These are phyloP conservation scores for Galeopsomyia nigrocyanea DNA, from an alignment of 2,888 invertebrate species.

Conservation along the genomic window DNA sequence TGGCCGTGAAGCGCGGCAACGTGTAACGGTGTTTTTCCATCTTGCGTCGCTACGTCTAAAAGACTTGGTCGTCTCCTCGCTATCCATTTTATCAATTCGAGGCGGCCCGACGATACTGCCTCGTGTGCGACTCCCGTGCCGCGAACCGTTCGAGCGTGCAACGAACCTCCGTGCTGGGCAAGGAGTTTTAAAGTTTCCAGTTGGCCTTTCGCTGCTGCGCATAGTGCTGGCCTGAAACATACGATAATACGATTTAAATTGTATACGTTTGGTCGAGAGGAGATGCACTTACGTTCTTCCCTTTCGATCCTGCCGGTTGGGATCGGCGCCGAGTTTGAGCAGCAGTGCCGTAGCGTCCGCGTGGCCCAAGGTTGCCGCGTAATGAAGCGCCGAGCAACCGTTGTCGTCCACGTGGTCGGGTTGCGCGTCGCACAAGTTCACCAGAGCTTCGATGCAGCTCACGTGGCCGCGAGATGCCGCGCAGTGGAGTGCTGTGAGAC, in stretches of 20 bases:
- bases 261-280: not conserved
- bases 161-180: constrained; percentile 82
- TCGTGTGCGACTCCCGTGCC: constrained; percentile 97
- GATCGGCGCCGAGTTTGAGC: constrained; percentile 90
- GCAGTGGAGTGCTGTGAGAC: constrained; percentile 95
- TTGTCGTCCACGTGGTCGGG: constrained; percentile 91
- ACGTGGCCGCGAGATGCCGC: constrained; percentile 97
- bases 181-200: constrained; percentile 87
- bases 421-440: constrained; percentile 89
- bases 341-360: constrained; percentile 92
- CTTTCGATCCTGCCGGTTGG: constrained; percentile 92
- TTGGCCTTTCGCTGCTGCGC: constrained; percentile 96
- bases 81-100: constrained; percentile 91
- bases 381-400: constrained; percentile 96
- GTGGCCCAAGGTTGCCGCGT: constrained; percentile 96
- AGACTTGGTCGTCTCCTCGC: constrained; percentile 85
- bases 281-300: constrained; percentile 80
- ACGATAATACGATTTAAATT: not conserved
- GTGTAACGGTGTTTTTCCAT: constrained; percentile 93
- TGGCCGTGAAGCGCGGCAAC: constrained; percentile 95
- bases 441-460: constrained; percentile 89
- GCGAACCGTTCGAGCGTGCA: constrained; percentile 92
- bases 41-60: constrained; percentile 90
- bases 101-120: constrained; percentile 91
- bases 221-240: constrained; percentile 82